A percentile compares a stretch with the other conserved stretches of the same genome.
Conservation (phyloP, 2,113 vertebrate genomes). For the Platysternon megacephalum region DNA sequence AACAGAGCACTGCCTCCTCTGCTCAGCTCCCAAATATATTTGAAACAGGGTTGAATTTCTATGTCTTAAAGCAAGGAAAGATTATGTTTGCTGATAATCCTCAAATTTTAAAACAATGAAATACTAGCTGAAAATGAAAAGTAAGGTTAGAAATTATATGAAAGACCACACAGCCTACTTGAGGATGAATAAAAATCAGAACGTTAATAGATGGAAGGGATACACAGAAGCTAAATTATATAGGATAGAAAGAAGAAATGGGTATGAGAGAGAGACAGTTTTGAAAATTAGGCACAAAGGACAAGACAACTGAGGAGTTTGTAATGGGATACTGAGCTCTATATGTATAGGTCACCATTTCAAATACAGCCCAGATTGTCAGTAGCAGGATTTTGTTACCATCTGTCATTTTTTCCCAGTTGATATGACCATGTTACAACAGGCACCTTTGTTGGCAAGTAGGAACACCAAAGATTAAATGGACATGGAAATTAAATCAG, state of each 20-base stretch:
- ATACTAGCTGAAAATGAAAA: neutral
- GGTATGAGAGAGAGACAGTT: neutral
- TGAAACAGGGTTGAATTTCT: neutral
- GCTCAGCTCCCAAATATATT: neutral
- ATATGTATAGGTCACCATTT: conserved; percentile 45
- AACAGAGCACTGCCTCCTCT: neutral
- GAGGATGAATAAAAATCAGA: neutral
- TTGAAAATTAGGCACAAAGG: conserved; percentile 40
- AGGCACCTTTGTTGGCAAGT: neutral
- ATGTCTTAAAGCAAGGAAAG: neutral
- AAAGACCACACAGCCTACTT: neutral
- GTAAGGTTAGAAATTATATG: neutral
- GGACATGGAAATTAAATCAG: neutral
- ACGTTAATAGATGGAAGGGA: neutral
- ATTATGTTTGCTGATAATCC: neutral
- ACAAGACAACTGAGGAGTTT: conserved; percentile 46
- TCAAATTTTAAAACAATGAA: neutral
- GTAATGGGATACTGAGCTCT: conserved; percentile 16
- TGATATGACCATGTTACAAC: conserved; percentile 2
- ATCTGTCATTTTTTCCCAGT: conserved; percentile 55
- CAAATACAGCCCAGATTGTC: conserved; percentile 50
- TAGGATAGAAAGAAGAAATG: neutral
- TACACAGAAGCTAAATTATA: neutral
- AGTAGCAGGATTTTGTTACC: conserved; percentile 53
- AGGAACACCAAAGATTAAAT: conserved; percentile 30